phyloP scores from a whole-genome alignment of 1,140 invertebrate genomes.

The Dysdera silvatica region DNA sequence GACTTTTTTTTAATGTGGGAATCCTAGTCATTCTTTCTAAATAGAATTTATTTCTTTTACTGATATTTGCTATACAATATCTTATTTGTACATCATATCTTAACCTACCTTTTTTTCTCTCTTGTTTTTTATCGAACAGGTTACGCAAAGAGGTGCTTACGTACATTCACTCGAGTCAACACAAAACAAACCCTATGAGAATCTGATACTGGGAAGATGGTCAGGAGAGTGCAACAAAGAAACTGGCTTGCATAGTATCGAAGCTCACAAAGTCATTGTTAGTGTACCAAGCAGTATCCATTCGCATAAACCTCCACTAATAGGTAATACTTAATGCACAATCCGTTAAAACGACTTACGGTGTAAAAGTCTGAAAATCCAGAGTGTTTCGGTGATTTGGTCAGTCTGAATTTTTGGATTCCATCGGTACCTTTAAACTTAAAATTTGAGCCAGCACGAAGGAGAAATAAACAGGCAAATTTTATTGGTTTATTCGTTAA shows the following conservation, averaged over 20 bases:
- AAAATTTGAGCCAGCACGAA: no score
- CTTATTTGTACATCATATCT: background rate
- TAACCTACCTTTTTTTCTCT: constrained; percentile 18
- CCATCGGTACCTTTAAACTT: no score
- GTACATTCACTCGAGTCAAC: constrained; percentile 59
- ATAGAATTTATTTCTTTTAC: constrained; percentile 13
- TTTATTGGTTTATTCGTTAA: no score
- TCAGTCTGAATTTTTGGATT: no score
- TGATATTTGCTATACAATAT: constrained; percentile 10
- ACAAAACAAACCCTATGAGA: constrained; percentile 81
- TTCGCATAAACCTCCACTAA: constrained; percentile 79
- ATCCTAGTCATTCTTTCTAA: constrained; percentile 13
- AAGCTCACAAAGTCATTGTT: constrained; percentile 53
- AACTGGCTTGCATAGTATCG: constrained; percentile 7
- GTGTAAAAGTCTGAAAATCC: no score
- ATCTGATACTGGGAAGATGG: constrained; percentile 58
- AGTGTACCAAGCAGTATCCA: constrained; percentile 85
- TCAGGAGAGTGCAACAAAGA: constrained; percentile 37
- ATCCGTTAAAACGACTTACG: no score
- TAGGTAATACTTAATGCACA: no score
- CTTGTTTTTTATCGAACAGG: constrained; percentile 45
- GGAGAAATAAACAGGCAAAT: no score
- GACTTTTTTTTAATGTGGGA: no score
- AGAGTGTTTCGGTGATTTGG: no score
- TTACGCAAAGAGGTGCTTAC: constrained; percentile 58